Conservation (phyloP, 2,888 invertebrate species). For the Megalurothrips usitatus region DNA sequence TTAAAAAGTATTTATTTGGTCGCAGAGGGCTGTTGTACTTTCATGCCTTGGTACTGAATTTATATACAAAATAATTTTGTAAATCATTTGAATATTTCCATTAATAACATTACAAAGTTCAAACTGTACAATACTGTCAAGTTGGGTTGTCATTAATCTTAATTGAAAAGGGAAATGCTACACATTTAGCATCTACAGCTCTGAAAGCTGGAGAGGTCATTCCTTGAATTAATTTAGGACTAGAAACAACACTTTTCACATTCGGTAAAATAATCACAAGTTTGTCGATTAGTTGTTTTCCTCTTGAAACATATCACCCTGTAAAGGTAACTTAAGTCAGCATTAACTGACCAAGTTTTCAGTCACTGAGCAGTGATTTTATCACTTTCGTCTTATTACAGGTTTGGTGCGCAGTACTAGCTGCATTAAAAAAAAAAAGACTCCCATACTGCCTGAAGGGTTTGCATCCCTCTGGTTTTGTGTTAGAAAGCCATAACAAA, state of each 20-base stretch:
- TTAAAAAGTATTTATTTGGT: too few relatives aligned
- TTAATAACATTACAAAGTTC: too few relatives aligned
- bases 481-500: too few relatives aligned
- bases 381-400: not conserved
- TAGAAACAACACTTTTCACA: slow-evolving; percentile 8
- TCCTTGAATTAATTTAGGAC: slow-evolving; percentile 6
- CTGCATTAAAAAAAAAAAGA: not conserved
- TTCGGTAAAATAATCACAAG: slow-evolving; percentile 2
- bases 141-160: too few relatives aligned
- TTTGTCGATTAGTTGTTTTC: not conserved
- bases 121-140: too few relatives aligned
- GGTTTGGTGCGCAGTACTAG: not conserved
- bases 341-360: not conserved
- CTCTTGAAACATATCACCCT: slow-evolving; percentile 5
- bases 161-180: too few relatives aligned
- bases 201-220: not conserved
- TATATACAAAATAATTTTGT: too few relatives aligned
- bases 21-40: too few relatives aligned
- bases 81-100: too few relatives aligned
- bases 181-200: not conserved
- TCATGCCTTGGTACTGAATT: too few relatives aligned
- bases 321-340: not conserved
- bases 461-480: too few relatives aligned
- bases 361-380: not conserved
- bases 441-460: too few relatives aligned